These are phyloP conservation scores for Melanostigma gelatinosum DNA, from an alignment of 2,113 vertebrate genomes.

Conservation along the genomic window DNA sequence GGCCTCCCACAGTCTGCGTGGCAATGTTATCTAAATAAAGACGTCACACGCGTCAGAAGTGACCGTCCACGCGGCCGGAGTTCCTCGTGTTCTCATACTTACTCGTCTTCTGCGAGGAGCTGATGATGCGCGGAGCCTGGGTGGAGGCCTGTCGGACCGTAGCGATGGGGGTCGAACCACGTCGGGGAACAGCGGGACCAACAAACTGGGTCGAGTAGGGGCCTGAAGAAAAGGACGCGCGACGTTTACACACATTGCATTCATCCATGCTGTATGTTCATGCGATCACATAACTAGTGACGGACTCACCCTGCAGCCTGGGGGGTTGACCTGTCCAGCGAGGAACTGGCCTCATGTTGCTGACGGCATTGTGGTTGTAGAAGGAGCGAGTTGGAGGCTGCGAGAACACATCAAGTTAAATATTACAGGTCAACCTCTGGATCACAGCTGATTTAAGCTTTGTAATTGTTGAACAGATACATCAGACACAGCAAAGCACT, in stretches of 20 bases:
- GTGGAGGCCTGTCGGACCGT: constrained; percentile 89
- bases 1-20: constrained; percentile 89
- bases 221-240: constrained; percentile 53
- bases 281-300: no score
- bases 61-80: neutral
- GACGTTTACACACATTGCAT: neutral
- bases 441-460: neutral
- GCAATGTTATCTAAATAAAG: constrained; percentile 88
- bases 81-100: constrained; percentile 41
- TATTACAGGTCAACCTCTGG: neutral
- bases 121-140: constrained; percentile 84
- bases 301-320: constrained; percentile 85
- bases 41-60: neutral
- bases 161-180: constrained; percentile 83
- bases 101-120: constrained; percentile 89
- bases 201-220: constrained; percentile 81
- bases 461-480: no score
- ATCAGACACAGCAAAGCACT: neutral
- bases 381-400: constrained; percentile 87
- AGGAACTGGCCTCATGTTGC: constrained; percentile 78
- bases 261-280: no score
- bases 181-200: constrained; percentile 76
- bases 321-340: constrained; percentile 88
- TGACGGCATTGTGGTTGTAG: constrained; percentile 85
- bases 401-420: neutral